Evolutionary conservation across 2,113 vertebrate genomes (phyloP), one percentile per base, ranked within the genome.

Genomic region (Periophthalmodon schlosseri): DNA sequence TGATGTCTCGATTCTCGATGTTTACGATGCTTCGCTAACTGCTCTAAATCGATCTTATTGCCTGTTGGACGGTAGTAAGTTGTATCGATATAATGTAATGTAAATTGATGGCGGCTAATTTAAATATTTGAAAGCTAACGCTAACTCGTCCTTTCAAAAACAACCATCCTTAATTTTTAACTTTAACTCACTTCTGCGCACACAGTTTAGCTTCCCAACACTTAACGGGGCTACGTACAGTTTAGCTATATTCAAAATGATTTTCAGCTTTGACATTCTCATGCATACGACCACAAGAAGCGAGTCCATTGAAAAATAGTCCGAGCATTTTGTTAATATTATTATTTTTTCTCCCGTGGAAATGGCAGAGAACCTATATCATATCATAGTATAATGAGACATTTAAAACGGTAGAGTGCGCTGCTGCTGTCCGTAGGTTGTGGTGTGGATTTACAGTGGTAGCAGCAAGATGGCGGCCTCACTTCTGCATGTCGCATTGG

Each of bases 251-350:
- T 88, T 96, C 95, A 95, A 97, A 97, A 96, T 96, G 94, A 95
- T 95, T 96, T 63, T 63, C 95, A 96, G 98, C 98, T 95, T 96
- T 97, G 93, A 98, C 96, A 98, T 98, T 98, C 96, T 99, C 98
- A 99, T 99, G 98, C 98, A 99, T 96, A 97, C 96, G 94, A 98
- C 97, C 97, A 99, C 97, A 97, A 96, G 96, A 99, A 99, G 96
- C 96, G 94, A 97, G 96, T 99, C 96, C 96, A 95, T 98, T 96
- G 94, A 96, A 96, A 97, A 97, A 95, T 96, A 96, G 96, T 99
- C 97, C 97, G 97, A 96, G 96, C 96, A 95, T 94, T 89, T 70
- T 47, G 60, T 63, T 73, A 50, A 44, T 70, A 21, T 50, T 79
- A 87, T 70, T 60, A 52, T 74, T 50, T 79, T 80, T 88, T 86